Base-by-base conservation (phyloP, 2,113 vertebrate genomes). In the Ptychochromis oligacanthus region DNA sequence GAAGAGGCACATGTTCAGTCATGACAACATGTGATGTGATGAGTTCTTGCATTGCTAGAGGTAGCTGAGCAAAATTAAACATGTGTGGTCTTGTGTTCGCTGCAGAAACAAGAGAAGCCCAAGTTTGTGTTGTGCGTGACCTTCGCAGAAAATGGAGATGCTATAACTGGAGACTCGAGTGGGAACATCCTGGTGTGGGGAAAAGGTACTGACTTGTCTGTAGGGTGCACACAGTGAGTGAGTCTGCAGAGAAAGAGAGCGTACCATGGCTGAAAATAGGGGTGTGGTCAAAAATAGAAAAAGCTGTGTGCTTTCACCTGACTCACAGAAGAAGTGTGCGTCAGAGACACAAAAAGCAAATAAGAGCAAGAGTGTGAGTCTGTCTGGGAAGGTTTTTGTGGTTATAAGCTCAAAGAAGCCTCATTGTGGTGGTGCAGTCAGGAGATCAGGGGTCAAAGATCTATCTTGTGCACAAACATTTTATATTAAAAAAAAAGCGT, bases 91-190 rank as follows among this genome's bases (percentile, higher is more conserved):
- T 77, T 91, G 57, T 93, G 34, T 93, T 90, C 77, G 74, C 93
- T 93, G 22, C 96, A 99, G 98, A 99, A 99, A 97, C 98, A 99
- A 93, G 98, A 99, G 94, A 99, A 99, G 95, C 98, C 98, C 95
- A 99, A 99, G 96, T 99, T 99, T 95, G 97, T 99, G 85, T 94
- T 99, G 75, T 99, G 98, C 79, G 97, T 98, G 95, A 99, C 97
- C 49, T 99, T 99, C 95, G 98, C 98, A 79, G 98, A 99, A 95
- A 99, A 99, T 17, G 98, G 98, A 36, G 98, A 99, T 86, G 94
- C 97, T 87, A 98, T 99, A 91, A 99, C 98, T 4, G 98, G 98
- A 93, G 98, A 99, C 88, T 99, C 98, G 0, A 98, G 97, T 15
- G 98, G 98, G 88, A 99, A 99, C 95, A 98, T 99, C 90, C 94